Evolutionary conservation across 2,888 invertebrate genomes (phyloP), one percentile per base, ranked within the genome.

Genomic region (Tubulanus polymorphus): DNA sequence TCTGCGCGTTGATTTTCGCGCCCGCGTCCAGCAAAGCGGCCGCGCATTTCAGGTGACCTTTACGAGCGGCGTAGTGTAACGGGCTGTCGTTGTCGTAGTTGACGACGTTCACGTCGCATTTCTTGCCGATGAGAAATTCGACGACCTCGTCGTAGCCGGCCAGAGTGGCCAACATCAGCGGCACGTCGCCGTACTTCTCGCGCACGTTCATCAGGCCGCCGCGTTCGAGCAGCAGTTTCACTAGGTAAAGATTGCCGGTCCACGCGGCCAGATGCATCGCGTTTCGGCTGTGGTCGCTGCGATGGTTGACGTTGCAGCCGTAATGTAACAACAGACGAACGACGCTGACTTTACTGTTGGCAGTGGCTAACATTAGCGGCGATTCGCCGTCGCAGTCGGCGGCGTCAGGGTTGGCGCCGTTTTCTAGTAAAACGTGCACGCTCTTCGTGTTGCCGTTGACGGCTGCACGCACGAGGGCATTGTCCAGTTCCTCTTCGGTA

Each of bases 81-180:
- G 73, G 73, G 1, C 70, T 72, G 18, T 71, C 63, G 29, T 67
- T 66, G 48, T 72, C 71, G 55, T 72, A 70, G 1, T 72, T 69
- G 2, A 59, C 70, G 68, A 71, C 69, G 52, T 68, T 70, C 3
- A 74, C 67, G 55, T 72, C 71, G 54, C 72, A 71, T 51, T 69
- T 70, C 48, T 63, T 60, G 37, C 67, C 67, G 2, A 75, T 61
- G 29, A 75, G 60, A 18, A 70, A 61, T 28, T 61, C 57, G 5
- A 72, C 68, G n/a, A 71, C 67, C 26, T 63, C 62, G 1, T 61
- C 57, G 56, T 72, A 72, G 1, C 74, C 74, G 53, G 73, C 71
- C 51, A 70, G 60, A 1, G 73, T 67, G 3, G 75, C 74, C 70
- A 75, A 73, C 70, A 75, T 75, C n/a, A 77, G 58, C 2, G 78